These are phyloP conservation scores for Crematogaster levior DNA, from an alignment of 2,888 invertebrate species.

Conservation along the genomic window DNA sequence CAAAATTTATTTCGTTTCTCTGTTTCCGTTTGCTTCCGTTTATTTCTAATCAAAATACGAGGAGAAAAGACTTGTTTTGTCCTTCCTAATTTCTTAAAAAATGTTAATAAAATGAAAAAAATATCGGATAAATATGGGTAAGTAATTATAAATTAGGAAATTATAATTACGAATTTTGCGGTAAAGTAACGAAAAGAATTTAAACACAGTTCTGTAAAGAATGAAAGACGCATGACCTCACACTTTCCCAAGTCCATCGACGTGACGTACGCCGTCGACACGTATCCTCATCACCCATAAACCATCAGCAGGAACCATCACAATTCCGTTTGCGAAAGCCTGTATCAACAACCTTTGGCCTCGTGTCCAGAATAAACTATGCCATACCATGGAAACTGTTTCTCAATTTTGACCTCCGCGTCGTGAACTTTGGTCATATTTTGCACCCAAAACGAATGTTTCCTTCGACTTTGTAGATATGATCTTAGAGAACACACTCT, in stretches of 20 bases:
- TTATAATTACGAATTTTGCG: neutral
- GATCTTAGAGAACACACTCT: neutral
- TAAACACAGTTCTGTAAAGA: neutral
- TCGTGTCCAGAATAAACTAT: constrained; percentile 35
- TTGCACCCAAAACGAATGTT: neutral
- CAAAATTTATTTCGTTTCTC: neutral
- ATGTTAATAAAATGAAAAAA: neutral
- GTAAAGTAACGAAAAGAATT: neutral
- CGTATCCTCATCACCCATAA: neutral
- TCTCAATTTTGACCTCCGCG: constrained; percentile 12
- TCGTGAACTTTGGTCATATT: constrained; percentile 21
- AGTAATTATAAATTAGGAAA: neutral
- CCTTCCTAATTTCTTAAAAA: neutral
- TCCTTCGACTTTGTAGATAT: neutral
- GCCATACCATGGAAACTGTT: neutral
- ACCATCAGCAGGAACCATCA: constrained; percentile 13
- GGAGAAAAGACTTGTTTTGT: neutral
- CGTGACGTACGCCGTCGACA: neutral
- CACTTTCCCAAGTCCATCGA: neutral
- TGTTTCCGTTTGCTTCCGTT: neutral
- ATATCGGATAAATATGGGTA: neutral
- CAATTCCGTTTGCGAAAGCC: constrained; percentile 7
- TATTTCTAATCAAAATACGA: neutral
- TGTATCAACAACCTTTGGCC: constrained; percentile 10
- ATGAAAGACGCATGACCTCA: neutral